Evolutionary conservation across 1,140 invertebrate genomes (phyloP).

Genomic region (Anastatus disparis): DNA sequence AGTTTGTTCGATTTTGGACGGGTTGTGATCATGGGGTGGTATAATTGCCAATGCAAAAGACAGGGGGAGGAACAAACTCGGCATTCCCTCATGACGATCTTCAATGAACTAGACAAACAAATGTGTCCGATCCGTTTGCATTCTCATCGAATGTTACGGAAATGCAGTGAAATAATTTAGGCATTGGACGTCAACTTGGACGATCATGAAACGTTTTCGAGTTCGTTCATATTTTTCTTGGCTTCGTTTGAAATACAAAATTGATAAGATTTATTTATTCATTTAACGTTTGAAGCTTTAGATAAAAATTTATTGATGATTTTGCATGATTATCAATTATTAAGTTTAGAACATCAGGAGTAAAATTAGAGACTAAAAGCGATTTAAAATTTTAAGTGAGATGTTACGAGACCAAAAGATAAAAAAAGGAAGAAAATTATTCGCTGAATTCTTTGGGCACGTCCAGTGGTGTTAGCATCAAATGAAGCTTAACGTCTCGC

Average conservation of each 20-base stretch:
- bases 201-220: too few relatives aligned
- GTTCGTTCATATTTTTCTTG: slow-evolving; percentile 24
- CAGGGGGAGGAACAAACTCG: background rate
- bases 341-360: too few relatives aligned
- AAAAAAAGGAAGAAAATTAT: background rate
- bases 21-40: background rate
- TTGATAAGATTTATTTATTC: too few relatives aligned
- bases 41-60: too few relatives aligned
- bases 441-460: background rate
- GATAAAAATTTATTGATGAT: too few relatives aligned
- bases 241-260: too few relatives aligned
- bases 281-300: too few relatives aligned
- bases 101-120: slow-evolving; percentile 31
- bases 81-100: slow-evolving; percentile 5
- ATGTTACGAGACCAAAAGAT: too few relatives aligned
- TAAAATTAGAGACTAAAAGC: too few relatives aligned
- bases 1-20: slow-evolving; percentile 4
- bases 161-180: slow-evolving; percentile 46
- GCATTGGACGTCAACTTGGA: slow-evolving; percentile 2
- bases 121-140: slow-evolving; percentile 25
- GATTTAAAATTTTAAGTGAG: too few relatives aligned
- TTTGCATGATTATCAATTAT: too few relatives aligned
- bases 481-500: background rate
- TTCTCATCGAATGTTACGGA: background rate
- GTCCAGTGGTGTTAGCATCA: background rate